phyloP scores from a whole-genome alignment of 1,140 invertebrate genomes.

The Drosophila burlai region DNA sequence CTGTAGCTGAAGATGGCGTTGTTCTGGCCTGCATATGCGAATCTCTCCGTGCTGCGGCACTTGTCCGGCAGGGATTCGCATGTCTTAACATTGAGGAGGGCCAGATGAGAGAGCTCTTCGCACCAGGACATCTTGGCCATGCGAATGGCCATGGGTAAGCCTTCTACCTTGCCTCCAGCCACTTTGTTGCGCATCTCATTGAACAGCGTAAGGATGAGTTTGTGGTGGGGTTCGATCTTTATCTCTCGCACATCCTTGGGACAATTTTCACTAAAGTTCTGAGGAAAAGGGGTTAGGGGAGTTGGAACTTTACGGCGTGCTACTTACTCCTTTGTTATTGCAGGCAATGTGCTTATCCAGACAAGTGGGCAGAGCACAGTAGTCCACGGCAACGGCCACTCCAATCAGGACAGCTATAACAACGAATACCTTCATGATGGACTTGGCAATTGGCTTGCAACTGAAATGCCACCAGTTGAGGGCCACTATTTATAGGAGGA shows the following conservation, averaged over 20 bases:
- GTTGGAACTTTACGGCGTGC: neutral
- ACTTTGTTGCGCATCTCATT: constrained; percentile 70
- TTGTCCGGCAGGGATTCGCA: constrained; percentile 58
- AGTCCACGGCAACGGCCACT: constrained; percentile 29
- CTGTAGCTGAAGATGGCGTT: constrained; percentile 69
- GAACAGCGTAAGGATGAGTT: constrained; percentile 58
- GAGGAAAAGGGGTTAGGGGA: neutral
- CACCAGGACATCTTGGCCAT: constrained; percentile 78
- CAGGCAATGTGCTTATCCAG: constrained; percentile 68
- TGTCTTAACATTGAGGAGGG: constrained; percentile 52
- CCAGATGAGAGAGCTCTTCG: constrained; percentile 62
- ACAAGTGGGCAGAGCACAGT: constrained; percentile 68
- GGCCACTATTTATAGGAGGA: neutral
- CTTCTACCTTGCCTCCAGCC: constrained; percentile 54
- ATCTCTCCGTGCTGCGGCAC: constrained; percentile 70
- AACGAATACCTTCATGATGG: constrained; percentile 1
- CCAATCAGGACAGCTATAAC: neutral
- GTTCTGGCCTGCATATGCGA: constrained; percentile 65
- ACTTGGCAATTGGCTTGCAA: neutral
- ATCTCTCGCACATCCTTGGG: constrained; percentile 56
- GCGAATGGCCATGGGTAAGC: constrained; percentile 53
- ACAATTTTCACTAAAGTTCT: constrained; percentile 65
- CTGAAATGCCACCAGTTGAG: constrained; percentile 1
- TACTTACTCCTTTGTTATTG: too few relatives aligned
- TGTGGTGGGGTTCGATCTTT: constrained; percentile 44